Evolutionary conservation across 1,140 invertebrate genomes (phyloP), one percentile per base, ranked within the genome.

Genomic region (Brachionus calyciflorus): DNA sequence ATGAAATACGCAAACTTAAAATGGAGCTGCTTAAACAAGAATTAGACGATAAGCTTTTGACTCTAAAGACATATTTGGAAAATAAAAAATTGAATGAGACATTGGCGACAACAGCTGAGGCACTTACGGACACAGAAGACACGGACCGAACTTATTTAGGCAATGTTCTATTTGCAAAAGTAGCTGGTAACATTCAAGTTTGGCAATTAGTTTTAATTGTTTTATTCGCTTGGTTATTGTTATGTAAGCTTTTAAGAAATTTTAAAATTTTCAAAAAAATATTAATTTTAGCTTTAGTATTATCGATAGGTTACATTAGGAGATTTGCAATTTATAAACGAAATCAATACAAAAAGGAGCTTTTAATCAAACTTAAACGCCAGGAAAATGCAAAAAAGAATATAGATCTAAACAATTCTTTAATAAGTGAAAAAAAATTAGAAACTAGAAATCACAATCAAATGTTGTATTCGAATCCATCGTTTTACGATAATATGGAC

Each of bases 181-280:
- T 60, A 17, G 55, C 55, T 6, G 30, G 28, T 19, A 60, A 60
- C 37, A 30, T 70, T 28, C 44, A 70, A 70, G 65, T 70, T n/a
- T 70, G 65, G 65, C 65, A 70, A 30, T 5, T 70, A 4, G 44
- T 70, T 17, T 33, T 70, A 3, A 10, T 33, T n/a, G 14, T 70
- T 4, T 21, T 70, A 12, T 12, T 70, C 10, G 17, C 46, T 17
- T 70, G 65, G 65, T 28, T 48, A 19, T 40, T 70, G 21, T 49
- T 70, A 70, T n/a, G 65, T 70, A 40, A 69, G 30, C 9, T 69
- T 68, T 46, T n/a, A n/a, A n/a, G n/a, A 46, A 40, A 37, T 30
- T 30, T 21, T 30, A 65, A n/a, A 40, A 53, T 53, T 53, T 21
- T 17, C 24, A 5, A 48, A 5, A 48, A 48, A 48, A 5, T 53